These are phyloP conservation scores for Zaprionus africanus DNA, from an alignment of 1,140 invertebrate species.

Conservation along the genomic window DNA sequence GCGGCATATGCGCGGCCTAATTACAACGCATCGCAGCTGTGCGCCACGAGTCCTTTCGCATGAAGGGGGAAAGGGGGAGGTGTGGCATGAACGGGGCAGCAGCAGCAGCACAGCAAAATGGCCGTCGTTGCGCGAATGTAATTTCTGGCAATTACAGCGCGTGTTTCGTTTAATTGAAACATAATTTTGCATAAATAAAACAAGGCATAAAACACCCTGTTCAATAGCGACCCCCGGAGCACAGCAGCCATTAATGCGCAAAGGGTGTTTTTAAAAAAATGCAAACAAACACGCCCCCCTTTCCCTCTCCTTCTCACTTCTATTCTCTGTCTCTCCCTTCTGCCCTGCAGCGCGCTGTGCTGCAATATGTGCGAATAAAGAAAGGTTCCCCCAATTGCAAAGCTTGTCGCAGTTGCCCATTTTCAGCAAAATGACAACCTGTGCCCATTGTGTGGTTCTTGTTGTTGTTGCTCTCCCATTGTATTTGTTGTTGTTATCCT, in stretches of 20 bases:
- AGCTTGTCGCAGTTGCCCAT: slow-evolving; percentile 39
- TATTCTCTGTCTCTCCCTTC: not conserved
- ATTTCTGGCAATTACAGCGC: slow-evolving; percentile 73
- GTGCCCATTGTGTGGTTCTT: slow-evolving; percentile 40
- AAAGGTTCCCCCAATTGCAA: slow-evolving; percentile 58
- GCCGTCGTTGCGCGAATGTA: slow-evolving; percentile 45
- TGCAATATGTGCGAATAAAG: slow-evolving; percentile 65
- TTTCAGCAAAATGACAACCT: slow-evolving; percentile 52
- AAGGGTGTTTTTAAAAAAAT: slow-evolving; percentile 69
- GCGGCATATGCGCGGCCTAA: slow-evolving; percentile 76
- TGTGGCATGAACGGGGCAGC: slow-evolving; percentile 18
- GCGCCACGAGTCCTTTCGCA: slow-evolving; percentile 3
- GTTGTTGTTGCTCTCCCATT: slow-evolving; percentile 24
- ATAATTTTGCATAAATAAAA: slow-evolving; percentile 84
- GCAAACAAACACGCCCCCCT: slow-evolving; percentile 52
- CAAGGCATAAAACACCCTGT: slow-evolving; percentile 82
- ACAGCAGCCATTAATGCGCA: slow-evolving; percentile 53
- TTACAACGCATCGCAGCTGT: slow-evolving; percentile 76
- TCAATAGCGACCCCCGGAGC: slow-evolving; percentile 34
- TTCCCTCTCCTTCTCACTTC: not conserved
- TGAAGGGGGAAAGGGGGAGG: not conserved
- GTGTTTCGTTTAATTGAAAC: slow-evolving; percentile 82
- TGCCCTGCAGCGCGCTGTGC: not conserved
- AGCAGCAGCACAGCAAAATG: slow-evolving; percentile 51
- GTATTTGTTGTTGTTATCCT: slow-evolving; percentile 16